Evolutionary conservation across 2,888 invertebrate genomes (phyloP).

Genomic region (Theodoxus fluviatilis): DNA sequence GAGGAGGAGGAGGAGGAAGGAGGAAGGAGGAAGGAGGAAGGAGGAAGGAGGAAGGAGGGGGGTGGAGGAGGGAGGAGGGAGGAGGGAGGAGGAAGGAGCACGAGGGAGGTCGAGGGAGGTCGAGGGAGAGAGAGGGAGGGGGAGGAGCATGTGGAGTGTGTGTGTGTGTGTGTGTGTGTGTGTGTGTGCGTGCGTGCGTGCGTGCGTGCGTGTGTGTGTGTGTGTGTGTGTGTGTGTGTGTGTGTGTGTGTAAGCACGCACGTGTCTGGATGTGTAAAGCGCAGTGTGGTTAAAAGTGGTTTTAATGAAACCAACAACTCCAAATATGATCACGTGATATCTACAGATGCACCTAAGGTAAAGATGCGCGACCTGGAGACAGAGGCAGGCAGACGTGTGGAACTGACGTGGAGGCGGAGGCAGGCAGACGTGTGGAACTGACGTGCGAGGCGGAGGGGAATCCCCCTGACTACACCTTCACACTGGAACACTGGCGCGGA

Average conservation of each 20-base stretch:
- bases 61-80: constrained; percentile 15
- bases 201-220: constrained; percentile 11
- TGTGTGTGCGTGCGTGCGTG: constrained; percentile 11
- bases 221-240: constrained; percentile 12
- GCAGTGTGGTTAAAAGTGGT: too few relatives aligned
- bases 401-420: too few relatives aligned
- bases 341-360: too few relatives aligned
- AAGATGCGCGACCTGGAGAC: too few relatives aligned
- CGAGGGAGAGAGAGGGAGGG: background rate
- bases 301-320: too few relatives aligned
- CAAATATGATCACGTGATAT: too few relatives aligned
- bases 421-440: too few relatives aligned
- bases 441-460: too few relatives aligned
- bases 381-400: too few relatives aligned
- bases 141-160: background rate
- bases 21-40: background rate
- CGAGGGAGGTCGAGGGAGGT: background rate
- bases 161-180: constrained; percentile 11
- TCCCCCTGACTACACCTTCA: too few relatives aligned
- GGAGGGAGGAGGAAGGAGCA: constrained; percentile 6
- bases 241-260: background rate
- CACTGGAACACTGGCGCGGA: too few relatives aligned
- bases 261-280: background rate
- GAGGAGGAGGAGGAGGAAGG: constrained; percentile 10
- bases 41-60: constrained; percentile 1